Evolutionary conservation across 2,888 invertebrate species (phyloP).

Genomic region (Ceratothoa steindachneri): DNA sequence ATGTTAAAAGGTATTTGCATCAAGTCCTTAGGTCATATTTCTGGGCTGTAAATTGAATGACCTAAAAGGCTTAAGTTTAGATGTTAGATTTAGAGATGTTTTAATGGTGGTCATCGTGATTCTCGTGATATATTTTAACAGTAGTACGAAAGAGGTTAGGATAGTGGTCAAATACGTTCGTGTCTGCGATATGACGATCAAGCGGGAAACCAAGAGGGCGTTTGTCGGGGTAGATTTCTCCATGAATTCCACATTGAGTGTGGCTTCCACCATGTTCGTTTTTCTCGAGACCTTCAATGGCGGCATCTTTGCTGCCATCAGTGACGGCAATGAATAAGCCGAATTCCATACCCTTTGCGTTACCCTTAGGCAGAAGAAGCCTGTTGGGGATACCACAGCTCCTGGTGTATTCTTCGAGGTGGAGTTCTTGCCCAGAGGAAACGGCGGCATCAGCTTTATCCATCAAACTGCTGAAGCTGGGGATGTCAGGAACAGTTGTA

Average conservation of each 20-base stretch:
- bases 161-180: constrained; percentile 11
- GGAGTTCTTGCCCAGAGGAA: not conserved
- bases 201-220: constrained; percentile 34
- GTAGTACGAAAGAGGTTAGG: not conserved
- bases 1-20: too few species aligned
- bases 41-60: too few species aligned
- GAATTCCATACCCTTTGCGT: constrained; percentile 26
- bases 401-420: constrained; percentile 15
- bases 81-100: too few species aligned
- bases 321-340: constrained; percentile 24
- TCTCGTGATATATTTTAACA: not conserved
- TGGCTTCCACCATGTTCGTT: constrained; percentile 1
- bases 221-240: constrained; percentile 32
- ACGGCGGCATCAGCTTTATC: constrained; percentile 22
- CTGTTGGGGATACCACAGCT: constrained; percentile 48
- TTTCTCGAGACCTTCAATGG: not conserved
- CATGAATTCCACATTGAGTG: constrained; percentile 15
- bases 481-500: constrained; percentile 60
- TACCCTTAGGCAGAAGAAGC: constrained; percentile 46
- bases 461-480: constrained; percentile 26
- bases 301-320: constrained; percentile 20
- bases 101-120: not conserved
- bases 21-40: too few species aligned
- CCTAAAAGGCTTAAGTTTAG: too few species aligned
- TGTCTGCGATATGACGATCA: constrained; percentile 27